Percentiles rank a stretch among this genome's conserved stretches.
phyloP scores from a whole-genome alignment of 53 echinoderm and acorn worm genomes.

The Holothuria scabra region DNA sequence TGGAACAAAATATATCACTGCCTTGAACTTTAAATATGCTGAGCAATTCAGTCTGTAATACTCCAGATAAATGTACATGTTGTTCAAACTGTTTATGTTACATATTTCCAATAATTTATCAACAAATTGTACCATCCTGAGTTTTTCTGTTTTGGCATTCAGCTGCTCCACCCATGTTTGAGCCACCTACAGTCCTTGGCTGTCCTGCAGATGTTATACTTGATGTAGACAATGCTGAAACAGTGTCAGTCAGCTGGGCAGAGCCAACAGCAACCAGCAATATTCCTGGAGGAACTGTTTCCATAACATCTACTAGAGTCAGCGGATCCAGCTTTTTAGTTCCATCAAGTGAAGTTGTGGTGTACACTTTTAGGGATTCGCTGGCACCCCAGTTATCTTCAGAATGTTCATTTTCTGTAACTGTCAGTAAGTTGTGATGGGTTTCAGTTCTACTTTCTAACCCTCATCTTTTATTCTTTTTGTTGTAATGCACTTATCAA shows the following conservation, averaged over 20 bases:
- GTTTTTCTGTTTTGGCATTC: no score
- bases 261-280: conserved; percentile 35
- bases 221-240: neutral
- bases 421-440: conserved; percentile 7
- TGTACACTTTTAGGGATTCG: conserved; percentile 25
- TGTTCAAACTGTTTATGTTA: no score
- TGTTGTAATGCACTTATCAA: no score
- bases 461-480: no score
- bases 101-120: no score
- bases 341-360: conserved; percentile 7
- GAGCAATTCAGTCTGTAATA: no score
- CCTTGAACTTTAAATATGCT: no score
- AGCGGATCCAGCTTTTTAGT: conserved; percentile 17
- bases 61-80: no score
- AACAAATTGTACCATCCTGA: no score
- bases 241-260: conserved; percentile 8
- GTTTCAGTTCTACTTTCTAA: neutral
- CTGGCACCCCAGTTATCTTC: neutral
- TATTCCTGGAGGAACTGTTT: neutral
- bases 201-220: conserved; percentile 27
- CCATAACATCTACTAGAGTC: neutral
- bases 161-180: neutral
- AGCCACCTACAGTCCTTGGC: conserved; percentile 22
- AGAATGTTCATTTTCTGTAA: conserved; percentile 10
- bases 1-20: no score